Percentiles rank a stretch among this genome's conserved stretches.
Conservation (phyloP, 2,797 vertebrate species). For the Notolepis coatsorum region DNA sequence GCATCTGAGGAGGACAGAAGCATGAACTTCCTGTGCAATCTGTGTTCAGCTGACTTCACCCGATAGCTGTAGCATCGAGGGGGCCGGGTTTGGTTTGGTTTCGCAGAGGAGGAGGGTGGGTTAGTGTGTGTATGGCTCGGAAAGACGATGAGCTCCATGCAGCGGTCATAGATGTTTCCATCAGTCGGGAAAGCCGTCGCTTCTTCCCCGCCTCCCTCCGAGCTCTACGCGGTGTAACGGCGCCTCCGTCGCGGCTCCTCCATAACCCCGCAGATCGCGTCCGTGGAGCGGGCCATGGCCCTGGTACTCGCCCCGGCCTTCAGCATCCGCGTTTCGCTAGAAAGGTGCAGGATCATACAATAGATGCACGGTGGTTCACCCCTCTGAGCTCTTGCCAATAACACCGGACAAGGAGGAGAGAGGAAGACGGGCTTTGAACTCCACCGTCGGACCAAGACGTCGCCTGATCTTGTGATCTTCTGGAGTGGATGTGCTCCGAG, state of each 20-base stretch:
- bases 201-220: conserved; percentile 57
- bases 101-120: conserved; percentile 35
- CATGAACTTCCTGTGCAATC: conserved; percentile 81
- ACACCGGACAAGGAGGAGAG: conserved; percentile 3
- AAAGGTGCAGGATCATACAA: conserved; percentile 1
- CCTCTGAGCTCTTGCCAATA: conserved; percentile 5
- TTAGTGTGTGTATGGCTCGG: conserved; percentile 18
- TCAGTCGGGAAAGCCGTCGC: conserved; percentile 46
- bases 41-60: conserved; percentile 46
- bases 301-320: conserved; percentile 68
- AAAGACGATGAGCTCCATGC: conserved; percentile 32
- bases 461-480: conserved; percentile 44
- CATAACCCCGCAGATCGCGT: conserved; percentile 66
- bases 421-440: conserved; percentile 8
- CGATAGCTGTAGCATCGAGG: conserved; percentile 40
- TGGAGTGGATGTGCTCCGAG: conserved; percentile 73
- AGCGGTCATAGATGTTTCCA: conserved; percentile 64
- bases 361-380: not conserved
- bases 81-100: conserved; percentile 46
- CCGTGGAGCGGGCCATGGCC: conserved; percentile 68
- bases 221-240: conserved; percentile 16
- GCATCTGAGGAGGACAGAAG: conserved; percentile 66
- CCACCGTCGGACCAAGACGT: conserved; percentile 14
- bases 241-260: conserved; percentile 25
- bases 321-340: conserved; percentile 33